Percentiles rank a stretch among this genome's conserved stretches.
phyloP scores from a whole-genome alignment of 2,113 vertebrate species.

The Hyperoodon ampullatus region DNA sequence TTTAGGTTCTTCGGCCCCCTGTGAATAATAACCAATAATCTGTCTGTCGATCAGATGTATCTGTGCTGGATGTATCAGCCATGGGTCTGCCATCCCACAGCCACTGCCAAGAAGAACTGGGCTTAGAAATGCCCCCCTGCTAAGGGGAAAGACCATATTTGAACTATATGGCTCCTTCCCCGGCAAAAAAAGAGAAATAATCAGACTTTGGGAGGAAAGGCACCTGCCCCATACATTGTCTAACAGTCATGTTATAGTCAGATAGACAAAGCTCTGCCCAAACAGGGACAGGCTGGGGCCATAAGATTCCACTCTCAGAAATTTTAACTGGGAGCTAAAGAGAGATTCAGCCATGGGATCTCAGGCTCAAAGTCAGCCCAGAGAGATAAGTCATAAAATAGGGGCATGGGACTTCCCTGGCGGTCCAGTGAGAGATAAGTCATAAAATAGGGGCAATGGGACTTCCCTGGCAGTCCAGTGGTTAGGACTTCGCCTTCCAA shows the following conservation, averaged over 20 bases:
- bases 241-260: neutral
- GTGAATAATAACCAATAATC: constrained; percentile 26
- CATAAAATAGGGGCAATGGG: neutral
- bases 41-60: neutral
- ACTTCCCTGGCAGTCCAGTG: too few relatives aligned
- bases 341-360: neutral
- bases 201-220: neutral
- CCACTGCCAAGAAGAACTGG: neutral
- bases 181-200: neutral
- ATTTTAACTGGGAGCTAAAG: neutral
- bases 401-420: too few relatives aligned
- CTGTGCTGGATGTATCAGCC: neutral
- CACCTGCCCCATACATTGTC: neutral
- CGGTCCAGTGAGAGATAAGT: neutral
- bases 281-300: neutral
- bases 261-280: neutral
- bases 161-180: neutral
- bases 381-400: neutral
- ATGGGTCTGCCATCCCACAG: accelerated
- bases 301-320: neutral
- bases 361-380: neutral
- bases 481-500: too few relatives aligned
- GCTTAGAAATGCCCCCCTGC: neutral
- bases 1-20: constrained; percentile 94
- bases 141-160: neutral